Evolutionary conservation across 2,797 vertebrate species (phyloP), one percentile per base, ranked within the genome.

Genomic region (Falco concolor): DNA sequence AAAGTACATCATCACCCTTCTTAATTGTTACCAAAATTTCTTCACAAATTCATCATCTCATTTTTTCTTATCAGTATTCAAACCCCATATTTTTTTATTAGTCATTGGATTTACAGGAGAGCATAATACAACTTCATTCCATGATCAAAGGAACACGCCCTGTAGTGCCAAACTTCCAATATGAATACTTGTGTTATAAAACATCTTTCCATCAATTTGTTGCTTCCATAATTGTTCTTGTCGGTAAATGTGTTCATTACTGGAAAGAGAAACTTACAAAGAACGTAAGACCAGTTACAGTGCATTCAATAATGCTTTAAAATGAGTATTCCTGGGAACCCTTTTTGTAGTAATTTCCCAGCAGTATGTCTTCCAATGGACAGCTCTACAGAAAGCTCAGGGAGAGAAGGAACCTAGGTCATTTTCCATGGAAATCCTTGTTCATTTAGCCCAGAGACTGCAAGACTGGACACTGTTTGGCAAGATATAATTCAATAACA

Each of bases 261-360:
- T 84, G 94, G 90, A 87, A 97, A 80, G 67, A 80, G 81, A 89
- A 87, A 64, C 70, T 92, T 74, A 8, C 57, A 95, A 90, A 64
- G 89, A 87, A 49, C 14, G 0, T 42, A 45, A 90, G 88, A 84
- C 73, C 53, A 56, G 81, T 54, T 82, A 27, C 52, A 91, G 56
- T 82, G 47, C 52, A 25, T 68, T 88, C 91, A 96, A 28, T 63
- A 90, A 82, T 44, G 63, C 77, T 90, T 93, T 92, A 95, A 97
- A 90, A 93, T 76, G 40, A 96, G 89, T 72, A 64, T 91, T 87
- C 84, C 86, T 97, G 95, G 86, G 95, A 97, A 96, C 84, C 6
- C 3, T 85, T 85, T 74, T 83, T 84, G 89, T 13, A 83, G 78
- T 80, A 9, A 93, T 94, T 97, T 97, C 96, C 96, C 96, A 97